Percentiles rank a stretch among this genome's conserved stretches.
phyloP scores from a whole-genome alignment of 2,888 invertebrate genomes.

The Amblyjoppa fuscipennis region DNA sequence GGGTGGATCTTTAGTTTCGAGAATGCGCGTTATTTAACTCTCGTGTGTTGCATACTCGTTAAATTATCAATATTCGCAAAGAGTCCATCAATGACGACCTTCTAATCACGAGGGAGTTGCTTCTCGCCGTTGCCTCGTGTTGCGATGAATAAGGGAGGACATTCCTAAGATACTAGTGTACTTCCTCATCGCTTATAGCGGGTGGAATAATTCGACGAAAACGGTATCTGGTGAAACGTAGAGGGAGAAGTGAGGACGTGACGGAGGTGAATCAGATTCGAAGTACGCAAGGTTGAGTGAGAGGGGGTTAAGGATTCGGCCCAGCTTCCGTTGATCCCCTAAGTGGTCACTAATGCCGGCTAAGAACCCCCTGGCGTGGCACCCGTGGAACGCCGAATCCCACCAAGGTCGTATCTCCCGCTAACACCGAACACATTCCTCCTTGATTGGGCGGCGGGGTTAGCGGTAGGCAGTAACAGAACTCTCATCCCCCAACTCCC shows the following conservation, averaged over 20 bases:
- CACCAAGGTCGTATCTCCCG: conserved; percentile 77
- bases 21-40: too few species aligned
- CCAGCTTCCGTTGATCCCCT: conserved; percentile 78
- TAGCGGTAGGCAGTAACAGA: conserved; percentile 74
- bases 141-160: conserved; percentile 40
- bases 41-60: too few species aligned
- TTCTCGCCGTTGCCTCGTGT: conserved; percentile 9
- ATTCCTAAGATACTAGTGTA: conserved; percentile 24
- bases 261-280: conserved; percentile 49
- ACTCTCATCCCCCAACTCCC: conserved; percentile 63
- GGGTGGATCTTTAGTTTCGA: too few species aligned
- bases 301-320: conserved; percentile 67
- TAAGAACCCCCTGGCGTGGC: conserved; percentile 79
- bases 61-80: too few species aligned
- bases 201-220: background rate
- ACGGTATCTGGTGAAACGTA: conserved; percentile 74
- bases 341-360: conserved; percentile 82
- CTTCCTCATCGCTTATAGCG: conserved; percentile 32
- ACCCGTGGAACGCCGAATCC: conserved; percentile 78
- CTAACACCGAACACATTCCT: conserved; percentile 81
- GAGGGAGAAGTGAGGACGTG: conserved; percentile 71
- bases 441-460: conserved; percentile 79
- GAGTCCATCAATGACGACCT: background rate
- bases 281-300: conserved; percentile 9
- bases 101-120: conserved; percentile 29